These are phyloP conservation scores for Actinia equina DNA, from an alignment of 64 coral and sea anemone species.

Conservation along the genomic window DNA sequence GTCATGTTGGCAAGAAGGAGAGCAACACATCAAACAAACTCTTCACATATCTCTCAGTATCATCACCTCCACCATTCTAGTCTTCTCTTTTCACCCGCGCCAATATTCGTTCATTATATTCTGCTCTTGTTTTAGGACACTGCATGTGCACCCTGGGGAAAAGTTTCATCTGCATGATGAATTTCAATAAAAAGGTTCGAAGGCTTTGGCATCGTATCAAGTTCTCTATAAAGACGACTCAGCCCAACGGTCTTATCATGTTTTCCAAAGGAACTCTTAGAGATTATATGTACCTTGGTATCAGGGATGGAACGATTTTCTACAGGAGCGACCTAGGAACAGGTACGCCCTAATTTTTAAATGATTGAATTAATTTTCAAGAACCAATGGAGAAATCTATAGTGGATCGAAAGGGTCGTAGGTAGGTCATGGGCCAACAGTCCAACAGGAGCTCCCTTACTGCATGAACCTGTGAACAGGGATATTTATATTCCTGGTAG, in stretches of 20 bases:
- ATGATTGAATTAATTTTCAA: too few species aligned
- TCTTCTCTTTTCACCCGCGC: too few species aligned
- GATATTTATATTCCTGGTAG: too few species aligned
- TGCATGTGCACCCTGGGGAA: constrained; percentile 47
- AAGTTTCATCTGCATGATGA: constrained; percentile 41
- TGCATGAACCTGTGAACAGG: too few species aligned
- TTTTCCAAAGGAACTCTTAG: constrained; percentile 39
- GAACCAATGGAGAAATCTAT: too few species aligned
- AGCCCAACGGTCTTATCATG: constrained; percentile 42
- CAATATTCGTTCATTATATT: background rate
- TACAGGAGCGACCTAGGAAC: constrained; percentile 67
- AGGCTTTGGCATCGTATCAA: constrained; percentile 30
- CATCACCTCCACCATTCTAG: too few species aligned
- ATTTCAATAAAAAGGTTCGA: constrained; percentile 36
- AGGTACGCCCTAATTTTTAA: constrained; percentile 1
- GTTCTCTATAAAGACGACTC: constrained; percentile 42
- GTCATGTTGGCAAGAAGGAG: too few species aligned
- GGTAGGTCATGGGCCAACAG: too few species aligned
- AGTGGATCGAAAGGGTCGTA: too few species aligned
- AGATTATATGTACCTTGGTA: constrained; percentile 51
- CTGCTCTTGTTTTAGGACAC: constrained; percentile 5
- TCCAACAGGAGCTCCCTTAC: too few species aligned
- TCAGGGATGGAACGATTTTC: constrained; percentile 41
- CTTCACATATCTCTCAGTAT: too few species aligned
- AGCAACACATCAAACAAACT: too few species aligned